Base-by-base conservation (phyloP, 92 coral and sea anemone genomes). In the Actinernus sp. region DNA sequence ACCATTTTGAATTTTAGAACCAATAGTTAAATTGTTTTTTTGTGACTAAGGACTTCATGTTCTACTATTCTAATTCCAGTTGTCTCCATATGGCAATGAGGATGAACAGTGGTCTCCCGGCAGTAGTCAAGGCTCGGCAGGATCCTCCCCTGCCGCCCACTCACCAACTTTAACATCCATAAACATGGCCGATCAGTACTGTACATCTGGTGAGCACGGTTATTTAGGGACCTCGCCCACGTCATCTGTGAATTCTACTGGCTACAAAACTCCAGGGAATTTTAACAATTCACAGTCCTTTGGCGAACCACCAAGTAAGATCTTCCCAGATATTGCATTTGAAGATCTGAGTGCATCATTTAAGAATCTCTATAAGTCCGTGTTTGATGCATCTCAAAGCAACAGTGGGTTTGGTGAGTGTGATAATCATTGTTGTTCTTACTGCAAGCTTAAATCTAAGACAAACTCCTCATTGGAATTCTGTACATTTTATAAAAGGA, bases 331-430 rank as follows among this genome's bases (percentile, higher is more conserved):
- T 37, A 88, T 90, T 52, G 90, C 88, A 55, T 93, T 93, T 86
- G 98, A 93, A 40, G 98, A 93, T 78, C 86, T 93, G 43, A 93
- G 98, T 69, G 98, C 98, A 21, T 93, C 98, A 18, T 93, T 93
- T 60, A 87, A 91, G 82, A 93, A 91, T 71, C 86, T 93, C 2
- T 93, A 93, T 68, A 87, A 91, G 79, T 93, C 98, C 13, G 96
- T 93, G 43, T 93, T 93, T 73, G 98, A 93, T 65, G 98, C 98
- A 10, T 84, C 97, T 14, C 97, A 86, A 12, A 83, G 85, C 51
- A 82, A 81, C 2, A 78, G 76, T 10, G 62, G 83, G 23, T 93
- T 86, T 78, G 91, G 98, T 76, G 73, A 19, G 26, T 18, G n/a
- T n/a, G n/a, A n/a, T n/a, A n/a, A n/a, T n/a, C n/a, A n/a, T n/a